Percentiles rank a stretch among this genome's conserved stretches.
Conservation (phyloP, 2,113 vertebrate genomes). For the Acinonyx jubatus region DNA sequence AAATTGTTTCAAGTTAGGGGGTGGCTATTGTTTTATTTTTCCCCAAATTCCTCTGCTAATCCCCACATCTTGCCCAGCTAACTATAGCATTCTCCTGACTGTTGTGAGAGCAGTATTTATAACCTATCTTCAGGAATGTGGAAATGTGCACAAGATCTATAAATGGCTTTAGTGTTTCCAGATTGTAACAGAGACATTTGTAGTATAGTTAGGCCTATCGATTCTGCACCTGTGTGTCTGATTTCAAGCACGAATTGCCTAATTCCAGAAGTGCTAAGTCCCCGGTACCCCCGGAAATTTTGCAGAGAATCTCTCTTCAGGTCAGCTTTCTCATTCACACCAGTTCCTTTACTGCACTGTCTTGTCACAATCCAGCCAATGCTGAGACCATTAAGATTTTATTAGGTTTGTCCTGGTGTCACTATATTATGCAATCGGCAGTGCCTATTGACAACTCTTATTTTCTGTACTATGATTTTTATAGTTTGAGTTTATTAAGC, state of each 20-base stretch:
- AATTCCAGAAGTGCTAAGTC: not conserved
- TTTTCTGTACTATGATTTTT: constrained; percentile 75
- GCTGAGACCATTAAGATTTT: constrained; percentile 53
- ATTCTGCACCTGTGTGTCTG: not conserved
- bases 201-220: not conserved
- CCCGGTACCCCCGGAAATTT: not conserved
- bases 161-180: constrained; percentile 45
- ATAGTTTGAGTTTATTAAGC: constrained; percentile 69
- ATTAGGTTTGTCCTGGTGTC: constrained; percentile 61
- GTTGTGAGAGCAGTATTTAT: constrained; percentile 19
- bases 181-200: not conserved
- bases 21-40: not conserved
- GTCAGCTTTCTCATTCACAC: not conserved
- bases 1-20: not conserved
- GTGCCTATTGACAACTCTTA: constrained; percentile 59
- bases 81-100: not conserved
- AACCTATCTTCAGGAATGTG: constrained; percentile 20
- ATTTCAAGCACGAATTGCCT: not conserved
- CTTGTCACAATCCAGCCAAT: not conserved
- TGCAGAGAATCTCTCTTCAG: not conserved
- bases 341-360: not conserved
- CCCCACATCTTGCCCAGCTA: not conserved
- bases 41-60: constrained; percentile 41
- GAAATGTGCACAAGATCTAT: not conserved
- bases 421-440: constrained; percentile 27